phyloP scores from a whole-genome alignment of 2,888 invertebrate genomes.

The Exocentrus adspersus region DNA sequence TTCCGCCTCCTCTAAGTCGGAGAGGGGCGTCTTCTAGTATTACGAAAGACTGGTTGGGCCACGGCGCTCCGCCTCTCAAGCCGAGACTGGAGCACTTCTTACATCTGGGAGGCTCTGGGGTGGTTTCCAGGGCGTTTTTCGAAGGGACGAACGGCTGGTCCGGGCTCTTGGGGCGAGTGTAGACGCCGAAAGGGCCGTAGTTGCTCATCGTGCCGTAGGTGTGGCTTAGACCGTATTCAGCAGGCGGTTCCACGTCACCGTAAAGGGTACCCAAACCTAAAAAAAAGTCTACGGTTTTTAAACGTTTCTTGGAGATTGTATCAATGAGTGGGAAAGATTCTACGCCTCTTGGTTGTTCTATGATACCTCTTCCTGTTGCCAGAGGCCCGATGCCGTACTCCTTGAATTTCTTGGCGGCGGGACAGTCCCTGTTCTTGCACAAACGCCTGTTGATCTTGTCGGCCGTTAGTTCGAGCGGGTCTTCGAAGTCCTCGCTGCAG shows the following conservation, averaged over 20 bases:
- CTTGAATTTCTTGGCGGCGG: constrained; percentile 59
- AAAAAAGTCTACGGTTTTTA: no score
- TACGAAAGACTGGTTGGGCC: neutral
- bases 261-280: constrained; percentile 56
- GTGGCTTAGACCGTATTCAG: constrained; percentile 56
- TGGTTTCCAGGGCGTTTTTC: constrained; percentile 26
- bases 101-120: constrained; percentile 13
- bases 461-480: constrained; percentile 46
- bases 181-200: constrained; percentile 58
- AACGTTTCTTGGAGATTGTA: no score
- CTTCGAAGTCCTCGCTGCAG: neutral
- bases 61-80: constrained; percentile 11
- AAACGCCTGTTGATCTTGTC: constrained; percentile 51
- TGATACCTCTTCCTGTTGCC: constrained; percentile 52
- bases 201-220: constrained; percentile 56
- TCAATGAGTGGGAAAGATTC: no score
- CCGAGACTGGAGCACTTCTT: neutral
- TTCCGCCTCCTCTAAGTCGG: neutral
- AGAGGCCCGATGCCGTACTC: constrained; percentile 61
- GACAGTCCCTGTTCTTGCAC: constrained; percentile 59
- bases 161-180: constrained; percentile 48
- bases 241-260: constrained; percentile 47
- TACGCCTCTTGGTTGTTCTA: no score
- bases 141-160: constrained; percentile 48
- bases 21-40: neutral